Conservation (phyloP, 2,797 vertebrate genomes). For the Neopelma chrysocephalum region DNA sequence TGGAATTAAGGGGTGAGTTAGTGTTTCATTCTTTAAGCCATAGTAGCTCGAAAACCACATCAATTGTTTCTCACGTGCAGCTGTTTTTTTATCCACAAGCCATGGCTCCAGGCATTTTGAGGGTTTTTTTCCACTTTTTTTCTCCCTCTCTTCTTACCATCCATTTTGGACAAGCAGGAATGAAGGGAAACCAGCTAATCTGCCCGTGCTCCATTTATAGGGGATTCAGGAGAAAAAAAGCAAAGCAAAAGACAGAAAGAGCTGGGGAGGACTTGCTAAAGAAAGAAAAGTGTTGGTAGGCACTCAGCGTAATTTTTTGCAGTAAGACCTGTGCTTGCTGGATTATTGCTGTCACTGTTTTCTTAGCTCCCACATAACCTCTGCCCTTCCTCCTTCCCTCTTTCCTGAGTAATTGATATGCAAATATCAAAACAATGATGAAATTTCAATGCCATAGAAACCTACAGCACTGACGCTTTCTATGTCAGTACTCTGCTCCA, state of each 20-base stretch:
- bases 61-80: conserved; percentile 58
- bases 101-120: conserved; percentile 48
- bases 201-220: conserved; percentile 42
- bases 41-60: conserved; percentile 40
- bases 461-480: neutral
- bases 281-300: neutral
- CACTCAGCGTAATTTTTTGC: neutral
- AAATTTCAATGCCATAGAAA: conserved; percentile 27
- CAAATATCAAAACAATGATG: conserved; percentile 28
- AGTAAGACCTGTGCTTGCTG: neutral
- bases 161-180: conserved; percentile 66
- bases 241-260: neutral
- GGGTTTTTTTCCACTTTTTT: neutral
- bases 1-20: neutral
- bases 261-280: neutral
- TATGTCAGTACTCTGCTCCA: neutral
- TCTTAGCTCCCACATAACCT: neutral
- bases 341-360: neutral
- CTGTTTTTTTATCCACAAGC: conserved; percentile 55
- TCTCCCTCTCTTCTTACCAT: conserved; percentile 26
- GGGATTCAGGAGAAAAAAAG: neutral
- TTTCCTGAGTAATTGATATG: conserved; percentile 19
- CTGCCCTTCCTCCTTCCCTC: neutral
- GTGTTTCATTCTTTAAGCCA: conserved; percentile 20
- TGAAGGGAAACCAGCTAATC: conserved; percentile 72